A percentile compares a stretch with the other conserved stretches of the same genome.
phyloP scores from a whole-genome alignment of 2,797 vertebrate genomes.

The Anguilla marmorata region DNA sequence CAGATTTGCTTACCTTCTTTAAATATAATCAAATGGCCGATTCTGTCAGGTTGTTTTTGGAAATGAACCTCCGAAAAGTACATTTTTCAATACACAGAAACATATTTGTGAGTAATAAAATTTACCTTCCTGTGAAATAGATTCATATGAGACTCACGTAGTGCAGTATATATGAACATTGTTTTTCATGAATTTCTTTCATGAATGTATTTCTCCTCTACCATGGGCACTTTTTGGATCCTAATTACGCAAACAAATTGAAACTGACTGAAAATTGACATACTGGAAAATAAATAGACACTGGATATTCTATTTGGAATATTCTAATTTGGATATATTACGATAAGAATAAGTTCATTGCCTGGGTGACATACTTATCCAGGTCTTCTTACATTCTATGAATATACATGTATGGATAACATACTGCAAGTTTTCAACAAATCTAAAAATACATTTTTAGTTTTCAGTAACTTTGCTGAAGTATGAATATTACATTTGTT shows the following conservation, averaged over 20 bases:
- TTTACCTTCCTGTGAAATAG: background rate
- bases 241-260: background rate
- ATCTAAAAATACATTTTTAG: background rate
- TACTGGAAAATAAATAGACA: background rate
- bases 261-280: no score
- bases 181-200: background rate
- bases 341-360: background rate
- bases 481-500: no score
- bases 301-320: background rate
- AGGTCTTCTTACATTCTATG: background rate
- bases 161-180: background rate
- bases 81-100: background rate
- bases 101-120: background rate
- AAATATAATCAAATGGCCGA: background rate
- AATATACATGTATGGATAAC: background rate
- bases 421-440: background rate
- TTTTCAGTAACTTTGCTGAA: no score
- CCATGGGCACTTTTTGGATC: background rate
- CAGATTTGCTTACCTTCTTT: background rate
- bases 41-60: background rate
- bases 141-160: background rate
- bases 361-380: background rate
- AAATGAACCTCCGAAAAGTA: background rate
- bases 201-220: background rate
- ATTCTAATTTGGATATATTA: conserved; percentile 7